Base-by-base conservation (phyloP, 2,888 invertebrate species). In the Bedellia somnulentella region DNA sequence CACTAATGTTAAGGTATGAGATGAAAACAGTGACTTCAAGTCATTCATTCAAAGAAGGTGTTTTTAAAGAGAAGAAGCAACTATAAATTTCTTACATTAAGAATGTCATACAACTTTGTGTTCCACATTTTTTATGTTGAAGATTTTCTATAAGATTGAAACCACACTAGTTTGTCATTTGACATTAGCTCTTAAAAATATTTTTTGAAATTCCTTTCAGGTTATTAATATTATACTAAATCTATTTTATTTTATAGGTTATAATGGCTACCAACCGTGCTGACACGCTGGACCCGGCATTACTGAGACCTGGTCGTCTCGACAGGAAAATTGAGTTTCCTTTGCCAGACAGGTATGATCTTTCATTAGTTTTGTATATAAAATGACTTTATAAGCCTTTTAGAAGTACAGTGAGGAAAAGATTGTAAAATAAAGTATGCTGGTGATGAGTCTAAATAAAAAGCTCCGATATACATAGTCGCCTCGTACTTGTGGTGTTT, bases 281-380 rank as follows among this genome's bases (percentile, higher is more conserved):
- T 3, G 99, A 99, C 56, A 99, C 98, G 2, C 70, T 99, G 34
- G 99, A 99, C 75, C 99, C 99, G n/a, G 99, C 95, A 17, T 73
- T 97, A 10, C 78, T 97, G 14, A 82, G 95, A 49, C 95, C 96
- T 3, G 99, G 99, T 10, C 87, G 99, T 57, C 81, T 99, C 34
- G 99, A 99, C 70, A 82, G 99, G 43, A 98, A 99, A 73, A 99
- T 99, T 43, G 99, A 99, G 63, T 99, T 99, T 64, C 98, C 98
- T 4, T 70, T 98, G 34, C 99, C 99, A 0, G 99, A 96, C 71
- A 81, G 89, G 49, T 70, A 46, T 41, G 24, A 16, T 27, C 11
- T 16, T 12, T n/a, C 1, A 23, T 32, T 16, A 11, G n/a, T n/a
- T 16, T 17, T 15, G 24, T 6, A 13, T 16, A 3, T 15, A 13